Evolutionary conservation across 1,140 invertebrate species (phyloP), one percentile per base, ranked within the genome.

Genomic region (Drosophila kikkawai): DNA sequence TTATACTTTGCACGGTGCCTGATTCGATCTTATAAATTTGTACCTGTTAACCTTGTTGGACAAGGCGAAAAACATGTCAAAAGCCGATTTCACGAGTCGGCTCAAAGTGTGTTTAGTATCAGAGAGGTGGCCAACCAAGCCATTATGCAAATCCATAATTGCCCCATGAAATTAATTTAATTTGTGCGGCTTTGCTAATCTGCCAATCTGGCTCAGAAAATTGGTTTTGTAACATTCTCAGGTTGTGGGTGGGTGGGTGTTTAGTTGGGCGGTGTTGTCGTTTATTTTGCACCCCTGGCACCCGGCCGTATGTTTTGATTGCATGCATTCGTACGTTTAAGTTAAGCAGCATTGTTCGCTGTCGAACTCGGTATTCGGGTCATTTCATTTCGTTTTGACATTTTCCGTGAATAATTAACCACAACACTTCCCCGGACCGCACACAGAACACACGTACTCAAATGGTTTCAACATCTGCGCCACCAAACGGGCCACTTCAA

Each of bases 401-500:
- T 79, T 79, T 79, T 55, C 67, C 59, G 75, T 79, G 76, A 79
- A 79, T 79, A 79, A 83, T 85, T 85, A 85, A 85, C 75, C 71
- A 61, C 48, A 71, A 47, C 34, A 56, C 41, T 51, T 53, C n/a
- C 36, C 19, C 39, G 15, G 36, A 47, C 47, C 42, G 12, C 13
- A 19, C 39, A 73, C 68, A 86, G 82, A 63, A 68, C 82, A 34
- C 82, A 84, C 57, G 83, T 85, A 67, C 70, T 87, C 42, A 80
- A 87, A 84, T 87, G 83, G 83, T 87, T 87, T 84, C 83, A 84
- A 79, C 79, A 84, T 66, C 70, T 87, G 22, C 79, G 76, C 63
- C 75, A 82, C 56, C 71, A 79, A 70, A 84, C 83, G 59, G 67
- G 71, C 63, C 58, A 81, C 42, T 87, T 87, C 36, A 87, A 84